These are phyloP conservation scores for Celastrina argiolus DNA, from an alignment of 2,888 invertebrate genomes.

Conservation along the genomic window DNA sequence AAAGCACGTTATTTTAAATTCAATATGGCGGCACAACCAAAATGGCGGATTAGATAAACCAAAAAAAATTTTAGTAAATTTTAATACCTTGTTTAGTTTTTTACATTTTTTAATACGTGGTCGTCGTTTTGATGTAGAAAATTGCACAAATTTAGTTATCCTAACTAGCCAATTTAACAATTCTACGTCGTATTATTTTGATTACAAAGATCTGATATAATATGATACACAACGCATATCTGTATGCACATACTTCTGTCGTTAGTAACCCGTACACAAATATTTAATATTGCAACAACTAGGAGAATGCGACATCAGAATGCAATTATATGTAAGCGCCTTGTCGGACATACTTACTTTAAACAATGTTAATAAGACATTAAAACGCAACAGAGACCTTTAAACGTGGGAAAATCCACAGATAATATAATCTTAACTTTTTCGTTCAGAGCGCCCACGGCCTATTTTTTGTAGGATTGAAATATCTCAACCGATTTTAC, in stretches of 20 bases:
- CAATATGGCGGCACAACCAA: too few species aligned
- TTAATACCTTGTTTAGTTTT: too few species aligned
- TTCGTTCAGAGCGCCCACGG: too few species aligned
- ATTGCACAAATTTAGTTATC: too few species aligned
- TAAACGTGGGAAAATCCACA: background rate
- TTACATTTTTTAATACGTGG: too few species aligned
- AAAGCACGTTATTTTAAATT: too few species aligned
- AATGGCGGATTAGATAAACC: too few species aligned
- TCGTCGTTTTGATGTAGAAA: too few species aligned
- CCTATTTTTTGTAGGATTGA: too few species aligned
- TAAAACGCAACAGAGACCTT: background rate
- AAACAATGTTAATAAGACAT: background rate
- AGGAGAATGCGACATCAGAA: background rate
- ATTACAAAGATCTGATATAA: background rate
- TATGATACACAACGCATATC: background rate
- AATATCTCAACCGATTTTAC: too few species aligned
- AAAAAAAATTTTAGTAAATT: too few species aligned
- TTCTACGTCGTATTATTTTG: background rate
- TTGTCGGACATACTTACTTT: background rate
- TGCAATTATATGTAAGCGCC: background rate
- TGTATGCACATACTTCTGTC: background rate
- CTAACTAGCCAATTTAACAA: too few species aligned
- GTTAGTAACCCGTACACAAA: background rate
- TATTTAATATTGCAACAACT: slow-evolving; percentile 6
- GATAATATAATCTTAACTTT: background rate